Percentiles rank a stretch among this genome's conserved stretches.
Evolutionary conservation across 2,113 vertebrate genomes (phyloP).

Genomic region (Cairina moschata): DNA sequence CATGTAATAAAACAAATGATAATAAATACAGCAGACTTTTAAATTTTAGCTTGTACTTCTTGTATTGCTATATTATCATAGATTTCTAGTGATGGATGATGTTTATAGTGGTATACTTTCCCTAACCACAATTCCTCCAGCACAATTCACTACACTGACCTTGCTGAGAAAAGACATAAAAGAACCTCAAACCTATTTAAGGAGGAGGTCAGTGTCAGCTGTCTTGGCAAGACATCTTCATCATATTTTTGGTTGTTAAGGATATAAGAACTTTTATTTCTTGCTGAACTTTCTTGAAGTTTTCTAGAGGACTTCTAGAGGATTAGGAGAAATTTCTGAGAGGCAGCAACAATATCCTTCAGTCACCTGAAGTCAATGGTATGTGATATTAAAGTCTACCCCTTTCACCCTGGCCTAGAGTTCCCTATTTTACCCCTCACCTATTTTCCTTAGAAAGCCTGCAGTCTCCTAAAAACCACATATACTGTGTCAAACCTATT

Average conservation of each 20-base stretch:
- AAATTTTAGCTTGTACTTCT: not conserved
- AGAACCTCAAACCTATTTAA: not conserved
- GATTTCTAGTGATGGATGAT: not conserved
- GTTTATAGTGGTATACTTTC: not conserved
- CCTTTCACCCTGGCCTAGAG: not conserved
- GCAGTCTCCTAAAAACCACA: not conserved
- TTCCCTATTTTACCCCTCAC: not conserved
- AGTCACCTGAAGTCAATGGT: not conserved
- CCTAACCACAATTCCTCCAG: not conserved
- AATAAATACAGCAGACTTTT: not conserved
- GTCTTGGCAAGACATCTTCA: not conserved
- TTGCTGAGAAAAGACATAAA: not conserved
- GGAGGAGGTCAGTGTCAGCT: not conserved
- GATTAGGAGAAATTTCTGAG: not conserved
- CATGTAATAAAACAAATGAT: not conserved
- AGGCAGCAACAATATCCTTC: not conserved
- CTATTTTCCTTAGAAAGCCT: not conserved
- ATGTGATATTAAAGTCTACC: not conserved
- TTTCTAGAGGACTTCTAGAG: not conserved
- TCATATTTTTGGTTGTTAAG: not conserved
- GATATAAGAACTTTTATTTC: not conserved
- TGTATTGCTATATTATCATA: not conserved
- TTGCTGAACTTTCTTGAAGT: not conserved
- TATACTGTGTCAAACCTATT: not conserved
- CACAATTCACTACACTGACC: not conserved